Base-by-base conservation (phyloP, 2,888 invertebrate genomes). In the Teleiodes luculella region DNA sequence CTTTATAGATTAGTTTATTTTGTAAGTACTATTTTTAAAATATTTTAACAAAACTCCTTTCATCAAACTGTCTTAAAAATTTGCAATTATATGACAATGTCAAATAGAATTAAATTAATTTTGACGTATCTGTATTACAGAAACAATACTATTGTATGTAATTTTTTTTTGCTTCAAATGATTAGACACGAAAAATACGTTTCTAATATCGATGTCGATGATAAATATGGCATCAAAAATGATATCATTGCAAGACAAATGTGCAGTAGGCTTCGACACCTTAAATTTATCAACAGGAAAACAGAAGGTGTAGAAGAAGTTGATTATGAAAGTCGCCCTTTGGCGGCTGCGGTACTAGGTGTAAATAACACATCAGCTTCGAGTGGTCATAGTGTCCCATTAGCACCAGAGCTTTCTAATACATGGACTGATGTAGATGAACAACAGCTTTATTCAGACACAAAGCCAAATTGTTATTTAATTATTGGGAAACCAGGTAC, bases 401-500 rank as follows among this genome's bases (percentile, higher is more conserved):
- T 2, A 28, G 4, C n/a, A 37, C 37, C 24, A 10, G 62, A 72
- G 43, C 68, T 62, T 53, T 58, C 73, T 45, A 63, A 88, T 61
- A 65, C 79, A 8, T 92, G 92, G 80, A 85, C 85, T 39, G 91
- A 92, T 64, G 74, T 84, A 62, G 89, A 88, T 61, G 88, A 91
- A 1, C 91, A 91, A 68, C 76, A 83, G 59, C 68, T 80, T 28
- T 91, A 86, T 61, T 72, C 93, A 6, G 68, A 68, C 39, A 74
- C 80, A 1, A 86, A 86, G 55, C 93, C 94, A 7, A 82, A 90
- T 7, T 91, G 88, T 49, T 93, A 92, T 67, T 65, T 92, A 37
- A 90, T 94, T 59, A 65, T 93, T 24, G 91, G 92, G 0, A 93
- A 93, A 81, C 91, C 92, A 1, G 91, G 90, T 2, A 70, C 90